Percentiles rank a stretch among this genome's conserved stretches.
Conservation (phyloP, 2,113 vertebrate species). For the Rallus limicola region DNA sequence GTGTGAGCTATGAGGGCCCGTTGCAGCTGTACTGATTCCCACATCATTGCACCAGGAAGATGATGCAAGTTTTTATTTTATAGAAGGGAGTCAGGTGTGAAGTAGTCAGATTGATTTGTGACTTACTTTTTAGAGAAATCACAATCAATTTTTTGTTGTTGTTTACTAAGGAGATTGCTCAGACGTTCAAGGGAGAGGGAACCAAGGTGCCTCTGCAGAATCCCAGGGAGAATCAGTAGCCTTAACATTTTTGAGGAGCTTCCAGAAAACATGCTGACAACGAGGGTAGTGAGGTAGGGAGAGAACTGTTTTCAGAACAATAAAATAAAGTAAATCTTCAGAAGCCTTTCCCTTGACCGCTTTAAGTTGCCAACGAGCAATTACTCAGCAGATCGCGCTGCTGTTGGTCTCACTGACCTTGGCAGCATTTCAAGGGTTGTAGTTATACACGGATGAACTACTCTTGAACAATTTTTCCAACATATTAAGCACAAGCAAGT, state of each 20-base stretch:
- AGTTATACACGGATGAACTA: slow-evolving; percentile 16
- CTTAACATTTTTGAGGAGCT: background rate
- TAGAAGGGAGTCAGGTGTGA: background rate
- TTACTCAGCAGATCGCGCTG: slow-evolving; percentile 40
- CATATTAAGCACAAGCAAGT: slow-evolving; percentile 46
- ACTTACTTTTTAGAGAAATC: background rate
- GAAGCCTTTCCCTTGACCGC: slow-evolving; percentile 18
- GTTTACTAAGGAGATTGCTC: background rate
- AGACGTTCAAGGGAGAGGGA: background rate
- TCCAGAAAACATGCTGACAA: slow-evolving; percentile 38
- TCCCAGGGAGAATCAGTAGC: background rate
- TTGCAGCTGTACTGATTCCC: background rate
- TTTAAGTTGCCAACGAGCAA: slow-evolving; percentile 45
- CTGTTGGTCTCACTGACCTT: slow-evolving; percentile 27
- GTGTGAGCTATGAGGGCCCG: background rate
- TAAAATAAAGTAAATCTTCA: slow-evolving; percentile 53
- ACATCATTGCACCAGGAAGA: background rate
- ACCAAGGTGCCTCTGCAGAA: background rate
- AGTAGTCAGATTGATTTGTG: background rate
- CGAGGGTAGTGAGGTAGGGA: background rate
- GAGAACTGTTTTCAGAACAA: slow-evolving; percentile 5
- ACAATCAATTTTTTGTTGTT: background rate
- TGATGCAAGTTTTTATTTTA: background rate
- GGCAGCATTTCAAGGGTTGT: slow-evolving; percentile 5
- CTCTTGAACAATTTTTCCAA: slow-evolving; percentile 52